Percentiles rank a stretch among this genome's conserved stretches.
phyloP scores from a whole-genome alignment of 2,113 vertebrate genomes.

The Sapayoa aenigma region DNA sequence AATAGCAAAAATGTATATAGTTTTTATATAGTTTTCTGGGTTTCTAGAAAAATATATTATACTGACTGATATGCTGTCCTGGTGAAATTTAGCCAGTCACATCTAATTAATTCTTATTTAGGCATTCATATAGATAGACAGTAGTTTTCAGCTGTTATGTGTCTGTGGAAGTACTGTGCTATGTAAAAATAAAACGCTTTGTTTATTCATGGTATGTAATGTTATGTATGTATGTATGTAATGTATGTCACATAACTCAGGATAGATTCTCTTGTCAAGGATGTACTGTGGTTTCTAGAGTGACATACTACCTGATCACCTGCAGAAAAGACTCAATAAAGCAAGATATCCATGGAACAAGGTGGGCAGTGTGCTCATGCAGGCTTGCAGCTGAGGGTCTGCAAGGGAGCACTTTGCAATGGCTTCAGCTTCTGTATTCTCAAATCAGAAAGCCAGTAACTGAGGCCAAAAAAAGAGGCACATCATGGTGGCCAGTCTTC shows the following conservation, averaged over 20 bases:
- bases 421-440: not conserved
- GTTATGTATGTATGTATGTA: no score
- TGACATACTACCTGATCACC: not conserved
- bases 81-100: not conserved
- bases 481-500: not conserved
- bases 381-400: not conserved
- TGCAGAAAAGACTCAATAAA: not conserved
- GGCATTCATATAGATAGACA: not conserved
- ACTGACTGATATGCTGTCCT: not conserved
- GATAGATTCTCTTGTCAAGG: not conserved
- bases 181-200: not conserved
- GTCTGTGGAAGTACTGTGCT: not conserved
- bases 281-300: not conserved
- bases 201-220: no score
- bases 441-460: not conserved
- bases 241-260: not conserved
- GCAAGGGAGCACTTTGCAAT: not conserved
- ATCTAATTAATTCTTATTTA: not conserved
- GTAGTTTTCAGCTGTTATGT: not conserved
- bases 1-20: not conserved
- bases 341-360: not conserved
- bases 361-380: not conserved
- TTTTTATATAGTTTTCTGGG: not conserved
- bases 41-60: conserved; percentile 36
- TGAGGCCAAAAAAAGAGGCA: not conserved